Percentiles rank a stretch among this genome's conserved stretches.
Conservation (phyloP, 2,797 vertebrate species). For the Knipowitschia caucasica region DNA sequence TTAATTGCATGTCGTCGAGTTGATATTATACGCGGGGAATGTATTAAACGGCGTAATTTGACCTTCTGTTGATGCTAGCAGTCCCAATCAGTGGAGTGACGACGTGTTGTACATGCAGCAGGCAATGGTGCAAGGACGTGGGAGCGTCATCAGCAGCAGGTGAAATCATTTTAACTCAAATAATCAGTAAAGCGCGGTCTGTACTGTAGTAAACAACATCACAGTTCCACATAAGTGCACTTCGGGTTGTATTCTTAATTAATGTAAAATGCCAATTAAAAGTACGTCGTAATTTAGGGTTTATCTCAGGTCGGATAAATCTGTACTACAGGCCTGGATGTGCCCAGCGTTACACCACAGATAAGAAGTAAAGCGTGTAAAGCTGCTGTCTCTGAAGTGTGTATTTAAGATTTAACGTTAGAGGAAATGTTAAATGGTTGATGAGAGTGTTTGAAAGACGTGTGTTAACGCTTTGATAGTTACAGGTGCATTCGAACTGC, state of each 20-base stretch:
- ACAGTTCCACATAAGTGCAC: not conserved
- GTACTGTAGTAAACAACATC: not conserved
- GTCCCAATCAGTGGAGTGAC: constrained; percentile 39
- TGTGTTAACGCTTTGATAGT: constrained; percentile 29
- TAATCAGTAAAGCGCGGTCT: not conserved
- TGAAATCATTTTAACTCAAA: constrained; percentile 30
- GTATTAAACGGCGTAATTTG: constrained; percentile 5
- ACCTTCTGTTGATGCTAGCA: constrained; percentile 37
- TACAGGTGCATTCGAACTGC: constrained; percentile 11
- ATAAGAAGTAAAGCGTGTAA: not conserved
- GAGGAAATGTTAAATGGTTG: not conserved
- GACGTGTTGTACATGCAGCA: constrained; percentile 63
- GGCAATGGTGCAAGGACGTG: constrained; percentile 68
- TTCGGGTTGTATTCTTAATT: not conserved
- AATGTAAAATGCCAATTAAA: constrained; percentile 7
- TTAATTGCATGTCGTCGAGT: not conserved
- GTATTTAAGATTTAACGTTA: not conserved
- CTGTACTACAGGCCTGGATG: constrained; percentile 41
- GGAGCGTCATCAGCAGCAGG: constrained; percentile 60
- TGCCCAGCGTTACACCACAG: not conserved
- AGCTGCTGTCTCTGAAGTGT: not conserved
- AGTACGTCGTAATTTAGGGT: not conserved
- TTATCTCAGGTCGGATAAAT: constrained; percentile 14
- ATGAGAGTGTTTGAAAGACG: not conserved
- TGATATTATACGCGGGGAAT: not conserved